A percentile compares a stretch with the other conserved stretches of the same genome.
Evolutionary conservation across 2,797 vertebrate species (phyloP).

Genomic region (Artibeus jamaicensis): DNA sequence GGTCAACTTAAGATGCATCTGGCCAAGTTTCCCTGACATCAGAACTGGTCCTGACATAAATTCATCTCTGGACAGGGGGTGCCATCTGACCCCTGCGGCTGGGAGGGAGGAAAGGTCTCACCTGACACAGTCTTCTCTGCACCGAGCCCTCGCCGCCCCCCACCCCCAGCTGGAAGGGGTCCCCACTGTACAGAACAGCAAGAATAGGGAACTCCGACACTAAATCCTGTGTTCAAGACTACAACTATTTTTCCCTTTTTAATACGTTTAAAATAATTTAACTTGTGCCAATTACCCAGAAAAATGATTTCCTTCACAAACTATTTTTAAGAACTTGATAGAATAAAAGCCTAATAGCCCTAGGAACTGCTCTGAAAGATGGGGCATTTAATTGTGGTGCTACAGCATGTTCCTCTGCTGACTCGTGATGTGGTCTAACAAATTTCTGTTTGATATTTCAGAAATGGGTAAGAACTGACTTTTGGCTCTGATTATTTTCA

Average conservation of each 20-base stretch:
- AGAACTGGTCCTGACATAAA: background rate
- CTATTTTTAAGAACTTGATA: background rate
- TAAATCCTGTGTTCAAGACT: background rate
- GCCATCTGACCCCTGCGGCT: background rate
- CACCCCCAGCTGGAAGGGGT: no score
- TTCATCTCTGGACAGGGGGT: background rate
- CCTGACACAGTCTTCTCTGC: background rate
- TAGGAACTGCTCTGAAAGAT: background rate
- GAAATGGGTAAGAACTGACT: background rate
- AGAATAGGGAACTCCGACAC: background rate
- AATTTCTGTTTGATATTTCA: background rate
- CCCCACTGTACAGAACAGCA: background rate
- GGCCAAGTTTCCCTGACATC: background rate
- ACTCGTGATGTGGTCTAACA: background rate
- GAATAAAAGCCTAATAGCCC: background rate
- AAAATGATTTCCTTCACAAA: background rate
- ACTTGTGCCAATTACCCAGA: background rate
- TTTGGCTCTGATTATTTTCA: constrained; percentile 6
- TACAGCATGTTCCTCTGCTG: background rate
- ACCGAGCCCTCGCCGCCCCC: no score
- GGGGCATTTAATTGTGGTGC: background rate
- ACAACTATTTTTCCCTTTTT: background rate
- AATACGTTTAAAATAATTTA: constrained; percentile 13
- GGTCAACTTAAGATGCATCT: background rate
- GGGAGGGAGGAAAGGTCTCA: background rate